A percentile compares a stretch with the other conserved stretches of the same genome.
These are phyloP conservation scores for Dinoponera quadriceps DNA, from an alignment of 1,140 invertebrate genomes.

Conservation along the genomic window DNA sequence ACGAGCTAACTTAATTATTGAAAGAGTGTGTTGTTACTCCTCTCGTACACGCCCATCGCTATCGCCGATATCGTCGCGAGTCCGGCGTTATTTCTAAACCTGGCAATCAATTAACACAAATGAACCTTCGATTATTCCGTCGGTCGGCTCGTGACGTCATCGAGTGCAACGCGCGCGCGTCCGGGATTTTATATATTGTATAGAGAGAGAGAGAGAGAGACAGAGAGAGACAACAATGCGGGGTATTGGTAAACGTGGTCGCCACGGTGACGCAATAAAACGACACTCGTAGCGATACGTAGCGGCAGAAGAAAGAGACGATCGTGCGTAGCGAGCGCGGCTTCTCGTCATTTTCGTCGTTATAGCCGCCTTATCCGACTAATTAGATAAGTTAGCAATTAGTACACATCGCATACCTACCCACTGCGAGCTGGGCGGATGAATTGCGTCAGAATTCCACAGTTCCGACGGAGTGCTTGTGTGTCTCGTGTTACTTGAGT, in stretches of 20 bases:
- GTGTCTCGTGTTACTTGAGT: slow-evolving; percentile 61
- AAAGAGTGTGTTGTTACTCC: neutral
- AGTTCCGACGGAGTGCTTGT: slow-evolving; percentile 45
- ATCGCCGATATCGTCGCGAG: neutral
- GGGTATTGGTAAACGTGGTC: slow-evolving; percentile 27
- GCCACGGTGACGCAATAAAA: slow-evolving; percentile 53
- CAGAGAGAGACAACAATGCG: no score
- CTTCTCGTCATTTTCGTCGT: slow-evolving; percentile 1
- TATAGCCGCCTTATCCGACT: slow-evolving; percentile 53
- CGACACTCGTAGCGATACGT: slow-evolving; percentile 49
- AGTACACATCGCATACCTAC: slow-evolving; percentile 50
- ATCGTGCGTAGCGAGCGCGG: neutral
- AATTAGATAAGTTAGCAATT: slow-evolving; percentile 61
- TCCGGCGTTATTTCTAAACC: slow-evolving; percentile 7
- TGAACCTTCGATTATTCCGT: slow-evolving; percentile 31
- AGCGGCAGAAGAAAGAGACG: neutral
- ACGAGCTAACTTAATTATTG: neutral
- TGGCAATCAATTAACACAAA: slow-evolving; percentile 15
- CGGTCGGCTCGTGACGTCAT: slow-evolving; percentile 37
- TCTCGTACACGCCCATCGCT: neutral
- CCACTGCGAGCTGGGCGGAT: slow-evolving; percentile 43
- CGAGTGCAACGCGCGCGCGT: slow-evolving; percentile 35
- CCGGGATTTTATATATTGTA: slow-evolving; percentile 48
- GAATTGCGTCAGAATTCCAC: slow-evolving; percentile 54
- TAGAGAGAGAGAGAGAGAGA: neutral